Conservation (phyloP, 2,888 invertebrate species). For the Synanthedon formicaeformis region DNA sequence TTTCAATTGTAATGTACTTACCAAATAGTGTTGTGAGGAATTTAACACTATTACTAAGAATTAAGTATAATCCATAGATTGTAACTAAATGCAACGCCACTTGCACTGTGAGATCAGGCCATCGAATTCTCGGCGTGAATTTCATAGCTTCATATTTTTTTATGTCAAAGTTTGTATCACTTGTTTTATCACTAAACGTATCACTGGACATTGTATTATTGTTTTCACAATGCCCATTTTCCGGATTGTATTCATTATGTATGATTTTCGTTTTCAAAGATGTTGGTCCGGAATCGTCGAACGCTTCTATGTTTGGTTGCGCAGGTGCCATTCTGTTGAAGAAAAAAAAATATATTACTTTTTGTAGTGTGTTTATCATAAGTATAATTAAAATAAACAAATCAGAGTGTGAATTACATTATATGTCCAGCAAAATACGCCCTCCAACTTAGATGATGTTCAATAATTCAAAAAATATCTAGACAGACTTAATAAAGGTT, state of each 20-base stretch:
- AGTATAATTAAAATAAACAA: too few relatives aligned
- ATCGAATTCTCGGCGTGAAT: constrained; percentile 74
- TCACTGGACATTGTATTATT: constrained; percentile 29
- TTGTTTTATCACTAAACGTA: constrained; percentile 13
- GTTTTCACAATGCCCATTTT: constrained; percentile 20
- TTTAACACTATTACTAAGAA: constrained; percentile 66
- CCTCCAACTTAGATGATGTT: too few relatives aligned
- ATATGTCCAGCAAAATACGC: too few relatives aligned
- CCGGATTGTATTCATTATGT: constrained; percentile 15
- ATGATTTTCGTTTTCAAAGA: constrained; percentile 32
- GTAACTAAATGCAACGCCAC: constrained; percentile 77
- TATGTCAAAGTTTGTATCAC: constrained; percentile 45
- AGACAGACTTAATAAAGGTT: too few relatives aligned
- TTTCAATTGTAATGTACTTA: constrained; percentile 57
- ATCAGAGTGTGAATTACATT: too few relatives aligned
- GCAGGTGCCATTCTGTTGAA: constrained; percentile 37
- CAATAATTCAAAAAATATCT: too few relatives aligned
- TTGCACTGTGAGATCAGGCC: constrained; percentile 81
- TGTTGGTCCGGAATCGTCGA: constrained; percentile 21
- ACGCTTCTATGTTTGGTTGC: constrained; percentile 32
- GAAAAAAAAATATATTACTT: not conserved
- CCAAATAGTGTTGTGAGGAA: constrained; percentile 78
- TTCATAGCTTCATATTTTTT: constrained; percentile 49
- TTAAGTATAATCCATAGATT: constrained; percentile 77
- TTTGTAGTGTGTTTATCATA: not conserved